Conservation (phyloP, 2,113 vertebrate genomes). For the Pontoporia blainvillei region DNA sequence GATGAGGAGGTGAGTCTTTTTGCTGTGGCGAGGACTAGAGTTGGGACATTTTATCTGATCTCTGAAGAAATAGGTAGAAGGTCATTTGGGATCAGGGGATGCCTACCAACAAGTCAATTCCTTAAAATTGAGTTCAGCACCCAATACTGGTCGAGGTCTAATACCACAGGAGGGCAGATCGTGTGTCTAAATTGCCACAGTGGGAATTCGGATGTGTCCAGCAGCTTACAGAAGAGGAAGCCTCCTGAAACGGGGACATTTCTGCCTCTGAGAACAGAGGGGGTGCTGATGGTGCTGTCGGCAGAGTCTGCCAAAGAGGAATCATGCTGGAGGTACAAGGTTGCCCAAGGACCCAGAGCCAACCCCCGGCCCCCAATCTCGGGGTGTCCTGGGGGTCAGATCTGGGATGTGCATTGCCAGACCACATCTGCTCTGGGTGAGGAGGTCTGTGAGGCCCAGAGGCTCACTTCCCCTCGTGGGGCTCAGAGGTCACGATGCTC, state of each 20-base stretch:
- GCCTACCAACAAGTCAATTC: neutral
- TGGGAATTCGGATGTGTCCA: fast-evolving
- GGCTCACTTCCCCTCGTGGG: neutral
- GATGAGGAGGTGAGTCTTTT: neutral
- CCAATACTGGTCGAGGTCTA: fast-evolving
- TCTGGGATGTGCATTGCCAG: neutral
- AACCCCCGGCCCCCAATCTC: neutral
- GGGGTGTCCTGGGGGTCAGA: neutral
- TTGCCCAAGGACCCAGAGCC: neutral
- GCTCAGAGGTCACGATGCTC: fast-evolving
- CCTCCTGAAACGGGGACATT: neutral
- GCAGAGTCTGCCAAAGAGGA: neutral
- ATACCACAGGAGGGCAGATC: fast-evolving
- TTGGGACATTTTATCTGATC: neutral
- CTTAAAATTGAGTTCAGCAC: neutral
- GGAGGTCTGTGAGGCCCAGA: neutral
- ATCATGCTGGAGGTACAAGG: fast-evolving
- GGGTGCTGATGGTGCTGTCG: neutral
- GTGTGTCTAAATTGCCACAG: neutral
- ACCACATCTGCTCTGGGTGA: neutral
- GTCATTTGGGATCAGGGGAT: no score
- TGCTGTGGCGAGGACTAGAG: neutral
- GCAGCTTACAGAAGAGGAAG: neutral
- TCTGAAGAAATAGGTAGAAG: neutral
- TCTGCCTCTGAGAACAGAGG: neutral